Base-by-base conservation (phyloP, 92 coral and sea anemone species). In the Palythoa grandis region DNA sequence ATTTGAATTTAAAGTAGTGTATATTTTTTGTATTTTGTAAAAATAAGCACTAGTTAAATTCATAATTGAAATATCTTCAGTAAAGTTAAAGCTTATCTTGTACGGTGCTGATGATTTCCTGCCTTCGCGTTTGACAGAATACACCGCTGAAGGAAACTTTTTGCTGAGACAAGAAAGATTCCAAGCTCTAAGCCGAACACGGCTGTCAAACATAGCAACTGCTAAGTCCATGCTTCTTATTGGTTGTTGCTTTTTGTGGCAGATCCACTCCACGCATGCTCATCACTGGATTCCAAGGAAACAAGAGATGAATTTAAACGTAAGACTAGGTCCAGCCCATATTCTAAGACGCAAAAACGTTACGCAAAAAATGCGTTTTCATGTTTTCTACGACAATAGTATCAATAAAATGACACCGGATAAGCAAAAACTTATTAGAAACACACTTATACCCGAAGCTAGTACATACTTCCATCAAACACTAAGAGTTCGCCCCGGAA, bases 271-370 rank as follows among this genome's bases (percentile, higher is more conserved):
- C 52, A 52, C 91, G 85, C 86, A 87, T 83, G 96, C 96, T 60
- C 94, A 90, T 29, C 98, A 95, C 68, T 93, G 97, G 95, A 95
- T 97, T 76, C 99, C 99, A 8, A 91, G 85, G 38, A 95, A 88
- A 73, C 94, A 97, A 80, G 97, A 97, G 74, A 93, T 97, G 93
- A 93, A 94, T 13, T 96, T 95, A 82, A 92, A 95, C 82, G 99
- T 97, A 71, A 89, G 95, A 23, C 83, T 91, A 38, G 99, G 95
- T 9, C 93, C 88, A 15, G 84, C 90, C 15, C 95, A 93, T 71
- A 63, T 88, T 52, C 58, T 90, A 54, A 92, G 77, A 90, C 73
- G 76, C 52, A 93, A 93, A 70, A 83, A 93, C 14, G 86, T 94
- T 29, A 87, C 93, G 57, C 95, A 95, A 86, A 87, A 93, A 85